phyloP scores from a whole-genome alignment of 2,113 vertebrate genomes.

The Sinocyclocheilus rhinocerous region DNA sequence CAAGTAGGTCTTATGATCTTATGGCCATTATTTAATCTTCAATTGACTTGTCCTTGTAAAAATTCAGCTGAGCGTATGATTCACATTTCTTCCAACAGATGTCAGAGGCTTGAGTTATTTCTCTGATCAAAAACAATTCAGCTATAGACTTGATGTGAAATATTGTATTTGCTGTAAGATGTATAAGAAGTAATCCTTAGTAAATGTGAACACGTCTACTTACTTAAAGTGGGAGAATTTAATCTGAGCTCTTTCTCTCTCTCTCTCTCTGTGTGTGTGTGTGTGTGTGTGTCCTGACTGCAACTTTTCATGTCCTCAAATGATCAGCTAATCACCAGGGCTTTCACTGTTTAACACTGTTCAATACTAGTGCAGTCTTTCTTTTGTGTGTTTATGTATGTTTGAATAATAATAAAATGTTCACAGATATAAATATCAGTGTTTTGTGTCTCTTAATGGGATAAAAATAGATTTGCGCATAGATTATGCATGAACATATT shows the following conservation, averaged over 20 bases:
- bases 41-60: background rate
- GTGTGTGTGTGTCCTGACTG: background rate
- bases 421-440: too few species aligned
- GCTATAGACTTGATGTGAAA: too few species aligned
- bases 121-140: too few species aligned
- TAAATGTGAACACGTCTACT: background rate
- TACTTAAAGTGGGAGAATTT: background rate
- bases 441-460: background rate
- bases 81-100: background rate
- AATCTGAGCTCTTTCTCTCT: background rate
- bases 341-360: background rate
- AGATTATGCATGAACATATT: constrained; percentile 37
- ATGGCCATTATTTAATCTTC: background rate
- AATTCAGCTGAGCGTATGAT: background rate
- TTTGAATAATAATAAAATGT: background rate
- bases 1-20: background rate
- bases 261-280: background rate
- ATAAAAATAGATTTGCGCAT: too few species aligned
- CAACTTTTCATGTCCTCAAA: constrained; percentile 12
- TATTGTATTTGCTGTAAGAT: too few species aligned
- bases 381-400: constrained; percentile 14
- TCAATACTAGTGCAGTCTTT: background rate
- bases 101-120: too few species aligned
- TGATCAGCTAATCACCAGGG: background rate
- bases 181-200: too few species aligned